Percentiles rank a stretch among this genome's conserved stretches.
phyloP scores from a whole-genome alignment of 2,797 vertebrate species.

The Apogon hyalosoma region DNA sequence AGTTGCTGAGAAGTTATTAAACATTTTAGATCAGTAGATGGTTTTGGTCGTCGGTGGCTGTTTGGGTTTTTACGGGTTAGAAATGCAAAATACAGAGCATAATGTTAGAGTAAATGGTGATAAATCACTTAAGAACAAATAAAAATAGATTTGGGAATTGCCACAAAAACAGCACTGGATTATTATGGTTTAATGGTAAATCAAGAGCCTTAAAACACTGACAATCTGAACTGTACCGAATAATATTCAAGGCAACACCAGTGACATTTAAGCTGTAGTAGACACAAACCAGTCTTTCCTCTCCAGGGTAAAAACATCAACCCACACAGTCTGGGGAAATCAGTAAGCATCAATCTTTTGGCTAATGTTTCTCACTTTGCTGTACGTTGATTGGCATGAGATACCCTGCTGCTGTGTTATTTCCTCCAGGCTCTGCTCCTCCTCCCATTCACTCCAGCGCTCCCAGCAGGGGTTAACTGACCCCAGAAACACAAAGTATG shows the following conservation, averaged over 20 bases:
- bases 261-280: conserved; percentile 44
- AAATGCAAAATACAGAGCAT: conserved; percentile 2
- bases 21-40: too few relatives aligned
- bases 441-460: conserved; percentile 65
- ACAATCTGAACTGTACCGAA: conserved; percentile 6
- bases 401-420: conserved; percentile 78
- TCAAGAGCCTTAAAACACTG: conserved; percentile 11
- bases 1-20: too few relatives aligned
- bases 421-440: conserved; percentile 75
- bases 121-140: too few relatives aligned
- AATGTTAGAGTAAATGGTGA: too few relatives aligned
- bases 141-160: too few relatives aligned
- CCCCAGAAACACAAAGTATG: conserved; percentile 68
- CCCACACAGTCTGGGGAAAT: conserved; percentile 61
- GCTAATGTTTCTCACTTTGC: conserved; percentile 70
- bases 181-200: background rate
- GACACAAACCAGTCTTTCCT: conserved; percentile 52
- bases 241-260: conserved; percentile 15
- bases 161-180: too few relatives aligned
- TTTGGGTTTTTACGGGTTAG: background rate
- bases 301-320: conserved; percentile 60
- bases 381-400: conserved; percentile 75
- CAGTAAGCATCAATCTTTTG: conserved; percentile 33
- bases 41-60: too few relatives aligned
- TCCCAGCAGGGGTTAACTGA: conserved; percentile 69